A percentile compares a stretch with the other conserved stretches of the same genome.
These are phyloP conservation scores for Xiphias gladius DNA, from an alignment of 2,113 vertebrate genomes.

Conservation along the genomic window DNA sequence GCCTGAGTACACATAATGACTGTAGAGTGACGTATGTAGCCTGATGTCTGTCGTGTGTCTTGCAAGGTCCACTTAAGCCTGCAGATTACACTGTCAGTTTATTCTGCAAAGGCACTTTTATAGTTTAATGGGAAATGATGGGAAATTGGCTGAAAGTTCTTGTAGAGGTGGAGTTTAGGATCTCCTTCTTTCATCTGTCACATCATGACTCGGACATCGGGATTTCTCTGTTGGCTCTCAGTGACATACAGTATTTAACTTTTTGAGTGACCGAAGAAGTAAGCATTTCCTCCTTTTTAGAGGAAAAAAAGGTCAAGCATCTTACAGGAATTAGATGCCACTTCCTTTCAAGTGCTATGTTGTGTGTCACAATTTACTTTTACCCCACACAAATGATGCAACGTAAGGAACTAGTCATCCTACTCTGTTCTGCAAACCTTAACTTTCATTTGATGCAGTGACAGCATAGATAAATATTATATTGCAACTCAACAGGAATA, in stretches of 20 bases:
- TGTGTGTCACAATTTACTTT: neutral
- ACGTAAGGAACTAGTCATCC: too few relatives aligned
- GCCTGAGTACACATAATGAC: neutral
- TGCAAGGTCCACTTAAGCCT: neutral
- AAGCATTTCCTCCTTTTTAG: neutral
- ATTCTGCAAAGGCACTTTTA: neutral
- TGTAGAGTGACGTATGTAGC: neutral
- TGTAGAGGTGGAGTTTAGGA: neutral
- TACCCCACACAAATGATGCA: neutral
- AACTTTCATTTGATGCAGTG: neutral
- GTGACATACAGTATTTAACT: neutral
- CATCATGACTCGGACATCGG: neutral
- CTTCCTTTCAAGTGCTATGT: neutral
- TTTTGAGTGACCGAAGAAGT: neutral
- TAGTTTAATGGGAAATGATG: neutral
- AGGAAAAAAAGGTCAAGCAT: neutral
- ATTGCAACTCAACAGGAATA: neutral
- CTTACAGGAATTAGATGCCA: neutral
- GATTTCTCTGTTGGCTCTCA: neutral
- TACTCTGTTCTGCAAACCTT: neutral
- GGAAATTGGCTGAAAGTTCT: neutral
- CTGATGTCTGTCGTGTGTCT: neutral
- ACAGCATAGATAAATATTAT: neutral
- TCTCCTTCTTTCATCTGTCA: neutral
- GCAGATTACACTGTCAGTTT: neutral